Percentiles rank a stretch among this genome's conserved stretches.
Conservation (phyloP, 1,140 invertebrate genomes). For the Bombus waltoni region DNA sequence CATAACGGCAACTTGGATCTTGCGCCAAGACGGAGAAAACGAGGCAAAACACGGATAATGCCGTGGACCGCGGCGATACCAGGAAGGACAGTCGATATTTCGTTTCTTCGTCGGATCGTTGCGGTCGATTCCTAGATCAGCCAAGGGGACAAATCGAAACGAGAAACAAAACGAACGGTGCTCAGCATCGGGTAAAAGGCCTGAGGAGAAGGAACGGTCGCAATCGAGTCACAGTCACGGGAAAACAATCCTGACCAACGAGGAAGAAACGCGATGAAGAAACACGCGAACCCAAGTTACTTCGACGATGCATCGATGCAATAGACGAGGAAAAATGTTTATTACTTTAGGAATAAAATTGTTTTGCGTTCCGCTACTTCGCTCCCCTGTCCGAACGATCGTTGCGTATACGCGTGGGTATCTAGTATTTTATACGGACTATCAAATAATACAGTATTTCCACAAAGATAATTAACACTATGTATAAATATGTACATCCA, state of each 20-base stretch:
- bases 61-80: slow-evolving; percentile 13
- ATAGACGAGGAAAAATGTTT: background rate
- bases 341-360: slow-evolving; percentile 10
- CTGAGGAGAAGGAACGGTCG: background rate
- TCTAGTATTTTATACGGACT: too few relatives aligned
- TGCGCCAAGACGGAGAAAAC: slow-evolving; percentile 12
- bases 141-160: slow-evolving; percentile 27
- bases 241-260: background rate
- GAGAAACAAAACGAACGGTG: slow-evolving; percentile 9
- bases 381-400: too few relatives aligned
- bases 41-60: slow-evolving; percentile 54
- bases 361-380: background rate
- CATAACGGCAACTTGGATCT: slow-evolving; percentile 60
- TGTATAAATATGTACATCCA: background rate
- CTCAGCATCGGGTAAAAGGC: background rate
- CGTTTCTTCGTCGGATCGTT: slow-evolving; percentile 46
- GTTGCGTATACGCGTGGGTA: too few relatives aligned
- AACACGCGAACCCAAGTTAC: background rate
- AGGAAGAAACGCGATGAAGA: slow-evolving; percentile 3
- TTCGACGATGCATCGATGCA: background rate
- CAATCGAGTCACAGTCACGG: background rate
- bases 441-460: background rate
- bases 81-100: slow-evolving; percentile 43
- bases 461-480: background rate
- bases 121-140: slow-evolving; percentile 43